phyloP scores from a whole-genome alignment of 1,140 invertebrate species.

The Drosophila parabipectinata region DNA sequence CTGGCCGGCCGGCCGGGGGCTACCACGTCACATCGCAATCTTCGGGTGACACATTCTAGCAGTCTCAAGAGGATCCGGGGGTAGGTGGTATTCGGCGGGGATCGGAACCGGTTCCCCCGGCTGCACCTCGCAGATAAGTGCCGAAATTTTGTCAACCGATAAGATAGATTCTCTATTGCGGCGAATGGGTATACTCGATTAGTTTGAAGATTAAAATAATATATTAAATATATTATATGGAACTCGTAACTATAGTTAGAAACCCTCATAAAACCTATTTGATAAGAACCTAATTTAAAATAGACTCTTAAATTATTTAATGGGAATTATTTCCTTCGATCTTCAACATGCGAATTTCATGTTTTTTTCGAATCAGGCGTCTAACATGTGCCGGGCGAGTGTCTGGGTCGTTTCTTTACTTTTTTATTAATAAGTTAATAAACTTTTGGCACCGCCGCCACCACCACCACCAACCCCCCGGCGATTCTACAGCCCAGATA shows the following conservation, averaged over 20 bases:
- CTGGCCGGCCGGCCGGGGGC: constrained; percentile 29
- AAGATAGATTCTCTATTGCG: constrained; percentile 31
- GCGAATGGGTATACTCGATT: constrained; percentile 3
- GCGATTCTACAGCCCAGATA: constrained; percentile 35
- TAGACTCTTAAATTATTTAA: constrained; percentile 1
- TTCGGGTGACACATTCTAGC: constrained; percentile 69
- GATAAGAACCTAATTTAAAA: not conserved
- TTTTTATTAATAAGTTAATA: constrained; percentile 55
- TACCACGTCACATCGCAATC: constrained; percentile 60
- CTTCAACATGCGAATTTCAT: not conserved
- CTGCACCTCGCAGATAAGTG: constrained; percentile 42
- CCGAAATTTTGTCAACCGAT: constrained; percentile 43
- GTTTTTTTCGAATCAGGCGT: constrained; percentile 63
- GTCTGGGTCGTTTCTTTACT: constrained; percentile 39
- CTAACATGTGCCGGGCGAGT: constrained; percentile 66
- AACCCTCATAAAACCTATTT: not conserved
- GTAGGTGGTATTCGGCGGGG: not conserved
- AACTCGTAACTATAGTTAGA: too few relatives aligned
- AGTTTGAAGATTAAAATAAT: too few relatives aligned
- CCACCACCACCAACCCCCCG: constrained; percentile 8
- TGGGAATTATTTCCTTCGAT: not conserved
- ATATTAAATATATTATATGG: too few relatives aligned
- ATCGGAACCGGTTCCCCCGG: constrained; percentile 54
- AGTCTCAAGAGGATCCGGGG: constrained; percentile 3
- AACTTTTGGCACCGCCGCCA: constrained; percentile 30